Base-by-base conservation (phyloP, 2,113 vertebrate species). In the Megalops atlanticus region DNA sequence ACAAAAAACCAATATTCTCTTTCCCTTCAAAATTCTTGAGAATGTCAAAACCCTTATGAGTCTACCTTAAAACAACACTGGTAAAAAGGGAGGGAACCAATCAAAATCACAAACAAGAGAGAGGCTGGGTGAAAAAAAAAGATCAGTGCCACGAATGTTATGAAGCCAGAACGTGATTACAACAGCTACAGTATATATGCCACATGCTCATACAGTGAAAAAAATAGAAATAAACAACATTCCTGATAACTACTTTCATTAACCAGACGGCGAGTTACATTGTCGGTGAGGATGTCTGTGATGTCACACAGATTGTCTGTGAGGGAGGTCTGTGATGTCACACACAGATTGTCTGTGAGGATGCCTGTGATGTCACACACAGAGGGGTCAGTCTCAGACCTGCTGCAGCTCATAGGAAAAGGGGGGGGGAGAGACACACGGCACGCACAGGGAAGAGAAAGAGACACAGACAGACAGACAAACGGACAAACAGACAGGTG, bases 401-500 rank as follows among this genome's bases (percentile, higher is more conserved):
- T 86, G 41, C 90, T 93, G 91, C 90, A 94, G 92, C 92, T 92
- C 90, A 91, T 90, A 86, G 90, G 90, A 89, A 88, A 87, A 90
- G 85, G 88, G 86, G 85, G 52, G 81, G 79, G 85, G 84, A 79
- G 83, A 88, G 31, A 24, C 74, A 75, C 38, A 24, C 36, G 38
- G 47, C 74, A 76, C 52, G n/a, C 76, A 77, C 12, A 16, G 89
- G 86, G 87, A 87, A 69, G 47, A 88, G 82, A 45, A 24, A 31
- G 74, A 16, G 24, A 45, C 10, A 43, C 12, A 77, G 76, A 77
- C 52, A 71, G 90, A 92, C 83, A 78, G 89, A 77, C 36, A 38
- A n/a, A 58, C 54, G 21, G 54, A 58, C 54, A 58, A 18, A 58
- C 54, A 58, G 43, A 45, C 43, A 45, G 14, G 75, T 89, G 91